Percentiles rank a stretch among this genome's conserved stretches.
phyloP scores from a whole-genome alignment of 2,888 invertebrate species.

The Lasiommata megera region DNA sequence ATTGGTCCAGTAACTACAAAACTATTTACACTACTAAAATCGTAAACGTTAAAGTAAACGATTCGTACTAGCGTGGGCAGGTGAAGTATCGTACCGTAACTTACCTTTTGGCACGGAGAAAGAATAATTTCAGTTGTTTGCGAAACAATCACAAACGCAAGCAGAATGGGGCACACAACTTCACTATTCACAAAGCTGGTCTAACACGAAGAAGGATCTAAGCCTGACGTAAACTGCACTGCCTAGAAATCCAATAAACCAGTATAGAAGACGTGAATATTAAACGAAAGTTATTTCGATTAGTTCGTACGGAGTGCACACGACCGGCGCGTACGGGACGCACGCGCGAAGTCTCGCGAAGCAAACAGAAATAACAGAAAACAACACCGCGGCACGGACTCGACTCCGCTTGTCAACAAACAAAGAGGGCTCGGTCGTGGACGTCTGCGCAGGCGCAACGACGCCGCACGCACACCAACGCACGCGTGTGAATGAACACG shows the following conservation, averaged over 20 bases:
- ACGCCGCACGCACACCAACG: slow-evolving; percentile 57
- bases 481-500: slow-evolving; percentile 70
- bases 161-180: slow-evolving; percentile 33
- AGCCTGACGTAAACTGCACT: slow-evolving; percentile 58
- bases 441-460: slow-evolving; percentile 64
- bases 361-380: slow-evolving; percentile 41
- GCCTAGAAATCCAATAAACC: slow-evolving; percentile 60
- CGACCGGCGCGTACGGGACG: slow-evolving; percentile 54
- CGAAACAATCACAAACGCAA: slow-evolving; percentile 48
- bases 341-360: slow-evolving; percentile 44
- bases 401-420: slow-evolving; percentile 72
- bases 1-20: too few species aligned
- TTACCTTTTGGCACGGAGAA: slow-evolving; percentile 67
- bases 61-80: not conserved
- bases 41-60: too few species aligned
- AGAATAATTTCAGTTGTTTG: slow-evolving; percentile 62
- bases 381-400: slow-evolving; percentile 37
- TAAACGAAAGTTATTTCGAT: not conserved
- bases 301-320: slow-evolving; percentile 25
- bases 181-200: slow-evolving; percentile 50
- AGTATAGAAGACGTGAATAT: not conserved
- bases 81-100: slow-evolving; percentile 1
- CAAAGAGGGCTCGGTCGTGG: slow-evolving; percentile 67
- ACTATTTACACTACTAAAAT: too few species aligned
- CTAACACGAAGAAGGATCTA: slow-evolving; percentile 54